phyloP scores from a whole-genome alignment of 2,888 invertebrate species.

The Thyatira batis region DNA sequence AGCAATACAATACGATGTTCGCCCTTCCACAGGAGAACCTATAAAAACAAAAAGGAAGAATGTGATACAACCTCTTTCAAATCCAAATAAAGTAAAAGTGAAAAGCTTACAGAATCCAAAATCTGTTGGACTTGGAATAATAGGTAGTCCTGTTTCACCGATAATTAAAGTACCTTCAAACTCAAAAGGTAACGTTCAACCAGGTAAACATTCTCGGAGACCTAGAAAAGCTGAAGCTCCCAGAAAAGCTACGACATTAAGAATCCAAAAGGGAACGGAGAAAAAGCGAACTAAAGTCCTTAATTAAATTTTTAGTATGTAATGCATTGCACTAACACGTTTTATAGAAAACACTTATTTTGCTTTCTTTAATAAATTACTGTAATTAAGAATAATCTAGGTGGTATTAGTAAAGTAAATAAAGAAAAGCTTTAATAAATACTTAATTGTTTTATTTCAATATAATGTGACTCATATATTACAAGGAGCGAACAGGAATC shows the following conservation, averaged over 20 bases:
- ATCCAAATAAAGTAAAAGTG: conserved; percentile 35
- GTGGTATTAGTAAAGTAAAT: too few relatives aligned
- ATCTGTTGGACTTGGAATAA: conserved; percentile 6
- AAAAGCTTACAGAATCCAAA: conserved; percentile 34
- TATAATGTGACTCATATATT: too few relatives aligned
- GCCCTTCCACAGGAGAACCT: background rate
- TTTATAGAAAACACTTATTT: background rate
- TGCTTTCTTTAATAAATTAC: background rate
- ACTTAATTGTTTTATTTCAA: too few relatives aligned
- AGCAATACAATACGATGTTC: conserved; percentile 40
- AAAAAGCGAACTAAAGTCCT: conserved; percentile 28
- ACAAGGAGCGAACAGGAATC: too few relatives aligned
- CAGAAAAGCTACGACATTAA: conserved; percentile 38
- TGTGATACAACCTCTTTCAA: conserved; percentile 28
- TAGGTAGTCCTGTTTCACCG: conserved; percentile 10
- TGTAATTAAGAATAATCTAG: background rate
- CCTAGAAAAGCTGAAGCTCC: conserved; percentile 42
- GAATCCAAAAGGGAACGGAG: conserved; percentile 33
- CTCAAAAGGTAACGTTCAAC: conserved; percentile 15
- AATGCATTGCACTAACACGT: background rate
- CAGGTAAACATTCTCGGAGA: conserved; percentile 9
- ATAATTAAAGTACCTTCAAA: conserved; percentile 21
- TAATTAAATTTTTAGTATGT: background rate
- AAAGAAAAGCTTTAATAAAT: too few relatives aligned
- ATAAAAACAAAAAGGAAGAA: conserved; percentile 33